Conservation (phyloP, 2,888 invertebrate species). For the Dusona sp. region DNA sequence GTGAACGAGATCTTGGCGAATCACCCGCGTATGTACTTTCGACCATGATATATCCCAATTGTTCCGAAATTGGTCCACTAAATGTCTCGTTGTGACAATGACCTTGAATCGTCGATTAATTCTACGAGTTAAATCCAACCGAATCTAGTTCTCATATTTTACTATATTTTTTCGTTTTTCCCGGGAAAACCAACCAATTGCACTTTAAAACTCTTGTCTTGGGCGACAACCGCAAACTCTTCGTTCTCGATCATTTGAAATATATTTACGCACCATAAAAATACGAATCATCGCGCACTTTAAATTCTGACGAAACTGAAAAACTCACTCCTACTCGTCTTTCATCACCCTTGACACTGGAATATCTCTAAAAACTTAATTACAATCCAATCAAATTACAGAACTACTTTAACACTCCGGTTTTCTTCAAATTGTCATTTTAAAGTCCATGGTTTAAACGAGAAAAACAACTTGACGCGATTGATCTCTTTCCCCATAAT, state of each 20-base stretch:
- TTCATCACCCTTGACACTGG: neutral
- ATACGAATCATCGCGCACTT: slow-evolving; percentile 48
- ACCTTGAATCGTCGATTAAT: neutral
- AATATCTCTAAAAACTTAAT: neutral
- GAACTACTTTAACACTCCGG: neutral
- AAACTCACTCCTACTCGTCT: neutral
- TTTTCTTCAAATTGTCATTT: neutral
- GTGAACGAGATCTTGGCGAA: slow-evolving; percentile 82
- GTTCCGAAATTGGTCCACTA: neutral
- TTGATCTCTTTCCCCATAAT: neutral
- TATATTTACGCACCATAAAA: neutral
- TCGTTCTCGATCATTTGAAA: neutral
- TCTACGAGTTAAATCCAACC: neutral
- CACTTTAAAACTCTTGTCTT: slow-evolving; percentile 9
- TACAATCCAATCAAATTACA: neutral
- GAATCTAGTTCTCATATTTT: neutral
- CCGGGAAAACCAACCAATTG: neutral
- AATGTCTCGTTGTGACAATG: neutral
- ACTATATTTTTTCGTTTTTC: neutral
- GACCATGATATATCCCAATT: slow-evolving; percentile 77
- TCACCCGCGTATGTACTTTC: slow-evolving; percentile 82
- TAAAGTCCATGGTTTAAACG: neutral
- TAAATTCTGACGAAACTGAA: neutral
- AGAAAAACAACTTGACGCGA: neutral
- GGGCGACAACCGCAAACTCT: neutral